A percentile compares a stretch with the other conserved stretches of the same genome.
These are phyloP conservation scores for Pelodytes ibericus DNA, from an alignment of 2,797 vertebrate species.

Conservation along the genomic window DNA sequence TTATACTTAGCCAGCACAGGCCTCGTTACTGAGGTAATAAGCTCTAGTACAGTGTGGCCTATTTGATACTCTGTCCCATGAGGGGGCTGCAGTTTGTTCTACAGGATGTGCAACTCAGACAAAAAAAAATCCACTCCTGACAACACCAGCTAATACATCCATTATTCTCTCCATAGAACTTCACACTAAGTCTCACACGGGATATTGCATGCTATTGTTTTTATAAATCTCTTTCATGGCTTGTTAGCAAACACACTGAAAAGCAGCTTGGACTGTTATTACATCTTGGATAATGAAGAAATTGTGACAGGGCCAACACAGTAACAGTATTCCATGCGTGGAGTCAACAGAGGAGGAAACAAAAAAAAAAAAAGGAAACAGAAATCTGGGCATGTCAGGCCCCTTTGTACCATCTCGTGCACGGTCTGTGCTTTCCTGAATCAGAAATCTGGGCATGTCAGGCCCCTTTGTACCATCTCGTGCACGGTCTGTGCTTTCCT, in stretches of 20 bases:
- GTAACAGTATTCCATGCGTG: conserved; percentile 64
- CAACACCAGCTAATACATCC: conserved; percentile 67
- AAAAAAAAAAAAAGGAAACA: too few relatives aligned
- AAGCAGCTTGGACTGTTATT: conserved; percentile 70
- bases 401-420: too few relatives aligned
- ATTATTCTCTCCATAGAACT: conserved; percentile 71
- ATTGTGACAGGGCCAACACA: conserved; percentile 73
- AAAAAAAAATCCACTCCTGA: conserved; percentile 59
- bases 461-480: too few relatives aligned
- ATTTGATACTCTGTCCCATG: conserved; percentile 57
- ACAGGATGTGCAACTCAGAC: conserved; percentile 60
- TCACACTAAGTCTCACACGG: conserved; percentile 72
- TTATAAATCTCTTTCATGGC: conserved; percentile 75
- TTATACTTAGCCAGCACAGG: conserved; percentile 19
- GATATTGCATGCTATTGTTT: conserved; percentile 75
- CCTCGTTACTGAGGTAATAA: conserved; percentile 26
- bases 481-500: too few relatives aligned
- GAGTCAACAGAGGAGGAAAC: conserved; percentile 69
- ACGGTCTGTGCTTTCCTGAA: too few relatives aligned
- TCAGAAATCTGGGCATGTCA: too few relatives aligned
- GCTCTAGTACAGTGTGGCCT: conserved; percentile 43
- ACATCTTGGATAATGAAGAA: conserved; percentile 67
- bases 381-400: too few relatives aligned
- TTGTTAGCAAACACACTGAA: conserved; percentile 71
- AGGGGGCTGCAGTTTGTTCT: conserved; percentile 52